These are phyloP conservation scores for Drosophila paranaensis DNA, from an alignment of 2,888 invertebrate genomes.

Conservation along the genomic window DNA sequence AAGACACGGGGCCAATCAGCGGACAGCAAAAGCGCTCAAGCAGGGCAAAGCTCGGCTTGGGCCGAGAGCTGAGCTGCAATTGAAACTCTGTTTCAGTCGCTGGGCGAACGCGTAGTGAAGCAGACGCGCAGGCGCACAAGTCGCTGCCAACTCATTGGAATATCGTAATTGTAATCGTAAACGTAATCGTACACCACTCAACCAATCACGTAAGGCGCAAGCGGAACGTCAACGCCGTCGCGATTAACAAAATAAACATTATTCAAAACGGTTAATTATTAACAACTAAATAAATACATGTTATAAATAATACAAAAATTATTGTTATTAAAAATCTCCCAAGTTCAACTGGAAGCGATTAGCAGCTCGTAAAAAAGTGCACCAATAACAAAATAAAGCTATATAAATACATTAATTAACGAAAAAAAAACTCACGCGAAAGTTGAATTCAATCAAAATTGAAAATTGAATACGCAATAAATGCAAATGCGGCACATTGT, in stretches of 20 bases:
- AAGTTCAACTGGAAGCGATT: conserved; percentile 50
- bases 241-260: conserved; percentile 29
- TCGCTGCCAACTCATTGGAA: conserved; percentile 37
- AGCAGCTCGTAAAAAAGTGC: conserved; percentile 50
- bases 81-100: conserved; percentile 53
- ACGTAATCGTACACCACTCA: neutral
- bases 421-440: conserved; percentile 58
- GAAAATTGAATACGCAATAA: conserved; percentile 39
- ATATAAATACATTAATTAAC: conserved; percentile 33
- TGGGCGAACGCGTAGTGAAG: conserved; percentile 61
- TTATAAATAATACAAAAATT: conserved; percentile 1
- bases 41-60: conserved; percentile 41
- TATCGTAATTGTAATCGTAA: conserved; percentile 48
- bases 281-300: conserved; percentile 27
- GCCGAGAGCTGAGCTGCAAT: conserved; percentile 31
- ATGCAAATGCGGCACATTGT: conserved; percentile 50
- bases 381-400: conserved; percentile 24
- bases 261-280: conserved; percentile 36
- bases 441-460: conserved; percentile 54
- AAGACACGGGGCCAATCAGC: conserved; percentile 55
- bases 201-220: conserved; percentile 43
- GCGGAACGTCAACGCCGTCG: conserved; percentile 41
- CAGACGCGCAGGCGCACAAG: conserved; percentile 72
- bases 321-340: conserved; percentile 11
- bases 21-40: conserved; percentile 63